phyloP scores from a whole-genome alignment of 2,797 vertebrate genomes.

The Emydoidea blandingii region DNA sequence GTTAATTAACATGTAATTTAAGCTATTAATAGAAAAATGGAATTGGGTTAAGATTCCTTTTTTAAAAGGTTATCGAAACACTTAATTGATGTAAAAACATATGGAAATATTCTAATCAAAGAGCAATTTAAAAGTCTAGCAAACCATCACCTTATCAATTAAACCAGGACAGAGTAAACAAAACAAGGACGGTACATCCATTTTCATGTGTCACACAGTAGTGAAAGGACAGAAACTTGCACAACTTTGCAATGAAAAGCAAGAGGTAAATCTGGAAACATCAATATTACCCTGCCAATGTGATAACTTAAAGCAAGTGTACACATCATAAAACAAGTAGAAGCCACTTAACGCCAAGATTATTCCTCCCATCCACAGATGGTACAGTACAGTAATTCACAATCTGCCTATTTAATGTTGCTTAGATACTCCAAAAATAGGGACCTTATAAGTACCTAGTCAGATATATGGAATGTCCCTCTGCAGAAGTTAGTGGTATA shows the following conservation, averaged over 20 bases:
- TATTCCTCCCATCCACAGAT: conserved; percentile 38
- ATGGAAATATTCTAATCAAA: background rate
- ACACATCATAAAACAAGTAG: background rate
- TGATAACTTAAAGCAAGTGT: conserved; percentile 61
- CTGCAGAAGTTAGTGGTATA: background rate
- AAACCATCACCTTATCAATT: conserved; percentile 57
- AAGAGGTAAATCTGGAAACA: conserved; percentile 72
- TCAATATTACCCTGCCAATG: conserved; percentile 51
- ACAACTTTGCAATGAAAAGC: conserved; percentile 79
- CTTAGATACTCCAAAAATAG: background rate
- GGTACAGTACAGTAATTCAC: conserved; percentile 28
- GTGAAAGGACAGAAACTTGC: conserved; percentile 78
- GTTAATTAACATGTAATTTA: conserved; percentile 40
- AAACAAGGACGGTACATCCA: conserved; percentile 75
- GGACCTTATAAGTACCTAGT: background rate
- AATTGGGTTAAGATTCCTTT: conserved; percentile 8
- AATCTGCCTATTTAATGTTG: conserved; percentile 44
- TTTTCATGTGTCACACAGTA: conserved; percentile 78
- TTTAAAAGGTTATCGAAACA: conserved; percentile 45
- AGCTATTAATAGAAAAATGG: conserved; percentile 27
- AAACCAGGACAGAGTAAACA: conserved; percentile 79
- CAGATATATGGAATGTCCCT: background rate
- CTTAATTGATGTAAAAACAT: background rate
- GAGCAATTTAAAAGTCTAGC: conserved; percentile 47
- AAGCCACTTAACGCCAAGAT: conserved; percentile 26